These are phyloP conservation scores for Smittia sp. DNA, from an alignment of 2,888 invertebrate species.

Conservation along the genomic window DNA sequence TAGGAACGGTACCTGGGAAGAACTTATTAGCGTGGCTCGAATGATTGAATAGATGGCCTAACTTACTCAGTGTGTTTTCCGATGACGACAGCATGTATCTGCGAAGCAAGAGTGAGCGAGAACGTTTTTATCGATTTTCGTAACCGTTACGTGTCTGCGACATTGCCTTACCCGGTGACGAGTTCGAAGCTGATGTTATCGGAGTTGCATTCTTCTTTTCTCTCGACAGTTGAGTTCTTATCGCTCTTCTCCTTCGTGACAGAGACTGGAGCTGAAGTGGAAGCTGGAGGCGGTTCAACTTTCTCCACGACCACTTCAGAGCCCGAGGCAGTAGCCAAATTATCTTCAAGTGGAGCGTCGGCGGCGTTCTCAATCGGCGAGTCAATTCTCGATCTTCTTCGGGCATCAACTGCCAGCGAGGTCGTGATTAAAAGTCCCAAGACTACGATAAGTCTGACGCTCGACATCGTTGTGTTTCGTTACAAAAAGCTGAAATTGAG, in stretches of 20 bases:
- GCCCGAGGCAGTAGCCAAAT: constrained; percentile 46
- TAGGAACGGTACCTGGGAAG: too few relatives aligned
- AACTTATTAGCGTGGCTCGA: too few relatives aligned
- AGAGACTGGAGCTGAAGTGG: not conserved
- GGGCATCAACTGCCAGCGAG: constrained; percentile 2
- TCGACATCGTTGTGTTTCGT: not conserved
- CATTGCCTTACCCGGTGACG: constrained; percentile 68
- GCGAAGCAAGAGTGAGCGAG: constrained; percentile 43
- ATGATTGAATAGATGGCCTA: too few relatives aligned
- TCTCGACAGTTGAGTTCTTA: not conserved
- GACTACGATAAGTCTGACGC: not conserved
- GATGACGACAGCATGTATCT: constrained; percentile 89
- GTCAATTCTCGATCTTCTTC: constrained; percentile 50
- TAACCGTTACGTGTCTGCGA: not conserved
- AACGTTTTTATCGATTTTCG: not conserved
- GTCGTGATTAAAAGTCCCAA: not conserved
- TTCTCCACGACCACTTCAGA: not conserved
- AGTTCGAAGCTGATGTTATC: constrained; percentile 90
- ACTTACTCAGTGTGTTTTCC: constrained; percentile 81
- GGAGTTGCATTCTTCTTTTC: constrained; percentile 76
- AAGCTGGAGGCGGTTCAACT: not conserved
- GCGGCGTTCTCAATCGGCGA: constrained; percentile 46
- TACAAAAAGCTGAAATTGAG: not conserved
- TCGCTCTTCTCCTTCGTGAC: too few relatives aligned
- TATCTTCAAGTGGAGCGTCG: constrained; percentile 46